Evolutionary conservation across 2,888 invertebrate genomes (phyloP).

Genomic region (Ariolimax columbianus): DNA sequence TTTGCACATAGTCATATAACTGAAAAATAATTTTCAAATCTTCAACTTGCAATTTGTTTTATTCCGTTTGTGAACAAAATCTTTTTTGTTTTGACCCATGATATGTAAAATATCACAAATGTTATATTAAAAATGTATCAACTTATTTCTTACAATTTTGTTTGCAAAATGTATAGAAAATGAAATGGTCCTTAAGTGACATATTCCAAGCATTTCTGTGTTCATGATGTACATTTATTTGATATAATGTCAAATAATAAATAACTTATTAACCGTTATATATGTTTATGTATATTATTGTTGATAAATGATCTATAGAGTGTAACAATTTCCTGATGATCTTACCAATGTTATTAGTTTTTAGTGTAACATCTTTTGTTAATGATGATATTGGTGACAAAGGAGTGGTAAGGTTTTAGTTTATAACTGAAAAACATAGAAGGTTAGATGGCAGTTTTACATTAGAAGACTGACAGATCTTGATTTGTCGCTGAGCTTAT

Average conservation of each 20-base stretch:
- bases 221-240: conserved; percentile 6
- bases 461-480: too few relatives aligned
- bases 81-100: too few relatives aligned
- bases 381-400: too few relatives aligned
- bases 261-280: not conserved
- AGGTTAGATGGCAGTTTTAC: too few relatives aligned
- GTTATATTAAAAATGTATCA: not conserved
- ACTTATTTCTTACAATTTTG: not conserved
- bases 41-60: not conserved
- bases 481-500: too few relatives aligned
- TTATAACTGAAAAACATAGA: too few relatives aligned
- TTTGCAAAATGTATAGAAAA: not conserved
- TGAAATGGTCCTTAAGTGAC: not conserved
- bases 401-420: too few relatives aligned
- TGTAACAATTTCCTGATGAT: too few relatives aligned
- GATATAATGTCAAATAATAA: not conserved
- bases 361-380: too few relatives aligned
- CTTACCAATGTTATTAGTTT: too few relatives aligned
- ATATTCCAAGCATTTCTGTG: conserved; percentile 30
- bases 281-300: not conserved
- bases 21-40: not conserved
- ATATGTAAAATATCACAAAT: not conserved
- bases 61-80: not conserved
- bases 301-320: not conserved
- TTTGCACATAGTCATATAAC: not conserved